Conservation (phyloP, 2,113 vertebrate species). For the Talpa occidentalis region DNA sequence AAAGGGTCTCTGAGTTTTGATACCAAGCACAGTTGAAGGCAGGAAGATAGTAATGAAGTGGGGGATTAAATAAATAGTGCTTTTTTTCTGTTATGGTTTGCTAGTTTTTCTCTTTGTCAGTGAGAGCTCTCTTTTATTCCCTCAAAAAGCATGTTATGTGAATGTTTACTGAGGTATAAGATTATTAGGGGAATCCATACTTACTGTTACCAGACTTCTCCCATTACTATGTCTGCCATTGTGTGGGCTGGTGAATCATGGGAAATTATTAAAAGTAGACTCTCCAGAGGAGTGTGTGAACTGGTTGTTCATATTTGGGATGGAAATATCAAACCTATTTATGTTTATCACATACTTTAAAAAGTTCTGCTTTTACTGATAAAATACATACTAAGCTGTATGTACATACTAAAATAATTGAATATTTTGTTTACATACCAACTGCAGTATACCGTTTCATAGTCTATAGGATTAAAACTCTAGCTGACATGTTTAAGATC, state of each 20-base stretch:
- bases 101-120: neutral
- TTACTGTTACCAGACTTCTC: neutral
- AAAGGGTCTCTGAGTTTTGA: neutral
- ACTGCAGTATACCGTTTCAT: neutral
- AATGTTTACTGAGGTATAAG: neutral
- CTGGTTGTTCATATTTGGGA: neutral
- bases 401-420: neutral
- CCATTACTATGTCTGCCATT: neutral
- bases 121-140: neutral
- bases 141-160: neutral
- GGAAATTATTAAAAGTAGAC: neutral
- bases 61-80: neutral
- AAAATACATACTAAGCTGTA: neutral
- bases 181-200: neutral
- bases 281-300: neutral
- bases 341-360: neutral
- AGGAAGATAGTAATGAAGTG: rapidly evolving
- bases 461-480: neutral
- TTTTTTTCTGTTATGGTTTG: neutral
- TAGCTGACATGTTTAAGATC: neutral
- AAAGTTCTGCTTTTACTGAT: neutral
- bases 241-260: neutral
- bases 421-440: neutral
- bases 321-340: neutral
- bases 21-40: neutral